These are phyloP conservation scores for Chionomys nivalis DNA, from an alignment of 2,113 vertebrate genomes.

Conservation along the genomic window DNA sequence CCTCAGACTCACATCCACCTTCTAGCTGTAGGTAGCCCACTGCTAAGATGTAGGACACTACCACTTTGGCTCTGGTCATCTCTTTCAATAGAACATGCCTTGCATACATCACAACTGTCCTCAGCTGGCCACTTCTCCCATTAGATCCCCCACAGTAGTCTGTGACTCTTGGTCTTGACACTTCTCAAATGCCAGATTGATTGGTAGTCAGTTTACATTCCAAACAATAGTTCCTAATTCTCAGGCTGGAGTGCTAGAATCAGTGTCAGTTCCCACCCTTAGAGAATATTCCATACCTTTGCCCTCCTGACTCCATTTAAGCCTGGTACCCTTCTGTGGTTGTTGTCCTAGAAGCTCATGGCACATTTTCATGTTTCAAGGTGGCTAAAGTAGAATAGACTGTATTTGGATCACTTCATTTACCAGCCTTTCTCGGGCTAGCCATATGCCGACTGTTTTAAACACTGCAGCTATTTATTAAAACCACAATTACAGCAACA, in stretches of 20 bases:
- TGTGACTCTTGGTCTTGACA: not conserved
- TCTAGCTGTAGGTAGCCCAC: not conserved
- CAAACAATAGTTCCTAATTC: not conserved
- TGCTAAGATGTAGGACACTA: not conserved
- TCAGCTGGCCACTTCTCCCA: not conserved
- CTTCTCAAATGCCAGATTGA: not conserved
- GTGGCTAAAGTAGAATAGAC: conserved; percentile 6
- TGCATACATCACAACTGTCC: not conserved
- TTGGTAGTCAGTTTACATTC: not conserved
- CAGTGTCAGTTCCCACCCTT: not conserved
- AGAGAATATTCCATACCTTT: not conserved
- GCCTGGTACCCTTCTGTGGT: not conserved
- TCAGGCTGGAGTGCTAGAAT: not conserved
- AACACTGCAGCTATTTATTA: not conserved
- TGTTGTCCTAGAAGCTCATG: not conserved
- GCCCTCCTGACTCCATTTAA: conserved; percentile 18
- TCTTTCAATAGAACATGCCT: not conserved
- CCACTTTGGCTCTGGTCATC: not conserved
- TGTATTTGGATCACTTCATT: not conserved
- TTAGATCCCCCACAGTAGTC: not conserved
- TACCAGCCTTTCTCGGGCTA: not conserved
- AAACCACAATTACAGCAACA: not conserved
- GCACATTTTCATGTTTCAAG: conserved; percentile 20
- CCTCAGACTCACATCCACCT: not conserved
- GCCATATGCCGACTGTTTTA: not conserved